A percentile compares a stretch with the other conserved stretches of the same genome.
phyloP scores from a whole-genome alignment of 2,888 invertebrate genomes.

The Meteorus colon region DNA sequence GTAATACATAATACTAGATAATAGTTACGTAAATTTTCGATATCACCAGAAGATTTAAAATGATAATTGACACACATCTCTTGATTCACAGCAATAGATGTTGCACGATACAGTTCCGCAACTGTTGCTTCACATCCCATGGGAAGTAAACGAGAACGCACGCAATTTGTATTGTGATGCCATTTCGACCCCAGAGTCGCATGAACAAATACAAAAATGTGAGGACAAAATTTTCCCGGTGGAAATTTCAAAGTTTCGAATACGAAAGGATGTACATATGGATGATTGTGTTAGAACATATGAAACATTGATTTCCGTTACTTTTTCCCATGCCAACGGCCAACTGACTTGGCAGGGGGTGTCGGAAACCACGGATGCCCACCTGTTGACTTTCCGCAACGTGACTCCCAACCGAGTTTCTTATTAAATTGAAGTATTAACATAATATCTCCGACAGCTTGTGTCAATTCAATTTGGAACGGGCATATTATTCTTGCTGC shows the following conservation, averaged over 20 bases:
- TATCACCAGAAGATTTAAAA: too few species aligned
- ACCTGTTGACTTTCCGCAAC: conserved; percentile 73
- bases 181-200: too few species aligned
- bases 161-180: too few species aligned
- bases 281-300: conserved; percentile 35
- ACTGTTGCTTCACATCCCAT: too few species aligned
- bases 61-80: too few species aligned
- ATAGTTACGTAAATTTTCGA: too few species aligned
- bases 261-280: conserved; percentile 15
- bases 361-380: conserved; percentile 63
- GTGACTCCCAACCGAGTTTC: conserved; percentile 59
- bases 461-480: conserved; percentile 17
- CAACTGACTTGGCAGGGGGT: conserved; percentile 71
- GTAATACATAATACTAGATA: too few species aligned
- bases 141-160: too few species aligned
- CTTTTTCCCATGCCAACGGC: conserved; percentile 72
- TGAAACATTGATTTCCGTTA: conserved; percentile 70
- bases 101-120: too few species aligned
- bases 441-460: conserved; percentile 55
- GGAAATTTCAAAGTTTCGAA: neutral
- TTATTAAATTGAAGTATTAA: conserved; percentile 56
- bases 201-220: too few species aligned
- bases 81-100: too few species aligned
- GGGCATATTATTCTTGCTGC: conserved; percentile 3
- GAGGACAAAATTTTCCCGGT: neutral